These are phyloP conservation scores for Drosophila meridiana DNA, from an alignment of 2,888 invertebrate genomes.

Conservation along the genomic window DNA sequence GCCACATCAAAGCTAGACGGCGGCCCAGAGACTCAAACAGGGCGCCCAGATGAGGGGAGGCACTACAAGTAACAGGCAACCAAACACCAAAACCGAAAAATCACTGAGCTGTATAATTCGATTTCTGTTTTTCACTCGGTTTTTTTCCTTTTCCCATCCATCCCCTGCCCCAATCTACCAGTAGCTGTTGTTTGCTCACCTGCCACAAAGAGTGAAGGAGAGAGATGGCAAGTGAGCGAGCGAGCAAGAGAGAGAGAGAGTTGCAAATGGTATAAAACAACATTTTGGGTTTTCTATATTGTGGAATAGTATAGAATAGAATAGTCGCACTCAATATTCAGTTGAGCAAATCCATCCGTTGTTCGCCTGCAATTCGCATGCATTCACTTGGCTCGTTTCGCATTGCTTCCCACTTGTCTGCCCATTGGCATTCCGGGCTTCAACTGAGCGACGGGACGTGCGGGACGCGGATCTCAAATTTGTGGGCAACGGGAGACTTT, in stretches of 20 bases:
- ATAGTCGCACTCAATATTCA: constrained; percentile 74
- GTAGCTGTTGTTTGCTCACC: constrained; percentile 65
- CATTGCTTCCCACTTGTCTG: constrained; percentile 16
- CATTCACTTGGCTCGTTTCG: constrained; percentile 60
- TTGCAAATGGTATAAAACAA: constrained; percentile 61
- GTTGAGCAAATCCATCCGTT: constrained; percentile 79
- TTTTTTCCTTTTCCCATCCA: neutral
- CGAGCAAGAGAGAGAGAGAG: neutral
- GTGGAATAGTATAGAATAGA: constrained; percentile 47
- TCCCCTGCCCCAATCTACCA: neutral
- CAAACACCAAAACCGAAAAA: constrained; percentile 82
- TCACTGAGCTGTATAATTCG: constrained; percentile 83
- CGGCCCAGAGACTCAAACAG: constrained; percentile 13
- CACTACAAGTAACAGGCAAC: constrained; percentile 67
- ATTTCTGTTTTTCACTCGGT: constrained; percentile 83
- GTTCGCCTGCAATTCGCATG: constrained; percentile 67
- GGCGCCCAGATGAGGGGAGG: constrained; percentile 6
- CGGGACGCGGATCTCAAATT: constrained; percentile 21
- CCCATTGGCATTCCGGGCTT: constrained; percentile 32
- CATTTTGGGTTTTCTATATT: constrained; percentile 65
- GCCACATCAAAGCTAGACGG: constrained; percentile 66
- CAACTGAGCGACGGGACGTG: neutral
- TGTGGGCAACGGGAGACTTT: constrained; percentile 52
- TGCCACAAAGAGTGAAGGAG: constrained; percentile 34
- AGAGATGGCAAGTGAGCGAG: neutral